Evolutionary conservation across 2,113 vertebrate genomes (phyloP), one percentile per base, ranked within the genome.

Genomic region (Morone saxatilis): DNA sequence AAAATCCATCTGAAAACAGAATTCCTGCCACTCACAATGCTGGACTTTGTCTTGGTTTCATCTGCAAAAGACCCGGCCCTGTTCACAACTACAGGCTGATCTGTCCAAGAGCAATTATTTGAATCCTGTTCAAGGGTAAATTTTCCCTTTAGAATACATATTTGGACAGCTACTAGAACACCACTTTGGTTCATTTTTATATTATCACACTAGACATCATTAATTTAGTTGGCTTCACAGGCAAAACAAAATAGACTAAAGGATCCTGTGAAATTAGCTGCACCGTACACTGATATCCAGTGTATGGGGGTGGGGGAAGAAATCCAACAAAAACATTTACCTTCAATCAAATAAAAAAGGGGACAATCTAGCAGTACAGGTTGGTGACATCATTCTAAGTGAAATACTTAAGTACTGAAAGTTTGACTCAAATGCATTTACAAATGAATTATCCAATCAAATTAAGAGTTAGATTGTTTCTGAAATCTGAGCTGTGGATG

Each of bases 111-210:
- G 61, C 36, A 38, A 65, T n/a, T 4, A 56, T 74, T 10, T 59
- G 16, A 89, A 84, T 88, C 80, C 77, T 75, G 69, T 74, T 80
- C 4, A 22, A 80, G 80, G 88, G 62, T 59, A 68, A 54, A 41
- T 68, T 81, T 89, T 80, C 80, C 45, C 70, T 82, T 60, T 81
- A 73, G 9, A 90, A 87, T 70, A 91, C 84, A 88, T 76, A 74
- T 80, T 85, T 88, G 86, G 87, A 91, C 73, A 86, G 80, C 80
- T 74, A 88, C 83, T 82, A 76, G 43, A 86, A 90, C 88, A 91
- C 89, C 86, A 92, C 93, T 96, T 94, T 95, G 94, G 93, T 93
- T 94, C 36, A 51, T 80, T 86, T 89, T 77, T 67, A 90, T 57
- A 91, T 84, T 80, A 76, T 71, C 63, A 81, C 88, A 84, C 82